Evolutionary conservation across 2,797 vertebrate species (phyloP).

Genomic region (Gallinago stenura): DNA sequence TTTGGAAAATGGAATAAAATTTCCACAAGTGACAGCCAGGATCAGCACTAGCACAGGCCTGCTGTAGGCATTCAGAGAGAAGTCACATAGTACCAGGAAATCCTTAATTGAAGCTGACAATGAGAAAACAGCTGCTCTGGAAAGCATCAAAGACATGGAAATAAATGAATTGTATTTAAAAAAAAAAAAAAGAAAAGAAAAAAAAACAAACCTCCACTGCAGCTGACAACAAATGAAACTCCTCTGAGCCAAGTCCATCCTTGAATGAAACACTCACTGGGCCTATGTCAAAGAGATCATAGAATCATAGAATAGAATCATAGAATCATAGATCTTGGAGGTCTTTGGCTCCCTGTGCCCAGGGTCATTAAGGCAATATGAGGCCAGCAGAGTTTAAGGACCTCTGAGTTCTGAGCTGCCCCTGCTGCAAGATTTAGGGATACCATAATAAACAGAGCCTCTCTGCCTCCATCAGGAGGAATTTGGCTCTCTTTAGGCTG

Average conservation of each 20-base stretch:
- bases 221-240: constrained; percentile 19
- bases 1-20: background rate
- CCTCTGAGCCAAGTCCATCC: background rate
- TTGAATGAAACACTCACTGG: background rate
- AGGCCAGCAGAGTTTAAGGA: background rate
- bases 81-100: background rate
- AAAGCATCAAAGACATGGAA: constrained; percentile 12
- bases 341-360: background rate
- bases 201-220: background rate
- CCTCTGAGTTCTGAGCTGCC: background rate
- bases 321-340: background rate
- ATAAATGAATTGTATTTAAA: background rate
- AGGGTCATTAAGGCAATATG: background rate
- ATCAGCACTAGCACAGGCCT: background rate
- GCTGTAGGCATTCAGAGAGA: background rate
- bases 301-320: too few relatives aligned
- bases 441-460: background rate
- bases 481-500: background rate
- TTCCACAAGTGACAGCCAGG: background rate
- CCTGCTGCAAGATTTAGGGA: background rate
- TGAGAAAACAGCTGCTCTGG: constrained; percentile 14
- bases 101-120: background rate
- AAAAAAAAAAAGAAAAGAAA: accelerated
- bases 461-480: background rate
- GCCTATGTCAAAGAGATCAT: background rate